Conservation (phyloP, 1,140 invertebrate genomes). For the Homalodisca vitripennis region DNA sequence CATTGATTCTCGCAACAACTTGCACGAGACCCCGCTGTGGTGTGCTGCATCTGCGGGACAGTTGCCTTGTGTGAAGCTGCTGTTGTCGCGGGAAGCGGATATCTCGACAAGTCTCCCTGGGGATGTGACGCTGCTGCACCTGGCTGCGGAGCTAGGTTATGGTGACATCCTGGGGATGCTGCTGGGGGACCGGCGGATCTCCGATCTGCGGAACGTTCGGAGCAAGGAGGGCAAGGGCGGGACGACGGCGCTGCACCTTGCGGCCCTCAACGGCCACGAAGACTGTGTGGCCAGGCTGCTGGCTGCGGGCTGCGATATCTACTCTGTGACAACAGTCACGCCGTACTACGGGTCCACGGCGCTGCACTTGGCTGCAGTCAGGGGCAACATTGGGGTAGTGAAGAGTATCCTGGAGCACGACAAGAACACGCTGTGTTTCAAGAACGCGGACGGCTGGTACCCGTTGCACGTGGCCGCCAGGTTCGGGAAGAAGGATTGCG, state of each 20-base stretch:
- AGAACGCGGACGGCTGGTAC: constrained; percentile 55
- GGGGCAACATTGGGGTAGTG: constrained; percentile 48
- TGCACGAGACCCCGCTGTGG: constrained; percentile 54
- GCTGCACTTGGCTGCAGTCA: constrained; percentile 59
- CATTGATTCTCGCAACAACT: constrained; percentile 45
- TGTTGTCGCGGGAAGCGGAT: constrained; percentile 50
- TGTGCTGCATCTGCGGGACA: constrained; percentile 52
- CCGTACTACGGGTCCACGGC: constrained; percentile 55
- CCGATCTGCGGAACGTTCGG: constrained; percentile 45
- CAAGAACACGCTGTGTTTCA: constrained; percentile 46
- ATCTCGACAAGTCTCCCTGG: constrained; percentile 47
- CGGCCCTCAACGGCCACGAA: constrained; percentile 62
- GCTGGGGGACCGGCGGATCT: constrained; percentile 45
- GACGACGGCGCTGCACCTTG: constrained; percentile 66
- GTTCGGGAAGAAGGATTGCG: constrained; percentile 56
- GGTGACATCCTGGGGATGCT: constrained; percentile 48
- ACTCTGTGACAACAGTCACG: constrained; percentile 44
- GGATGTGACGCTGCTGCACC: constrained; percentile 43
- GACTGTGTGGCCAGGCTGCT: constrained; percentile 62
- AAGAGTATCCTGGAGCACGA: constrained; percentile 31
- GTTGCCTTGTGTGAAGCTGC: constrained; percentile 49
- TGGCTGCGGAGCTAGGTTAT: constrained; percentile 48
- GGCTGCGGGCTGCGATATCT: constrained; percentile 53
- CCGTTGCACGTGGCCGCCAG: constrained; percentile 61
- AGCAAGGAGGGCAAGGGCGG: constrained; percentile 45